phyloP scores from a whole-genome alignment of 2,797 vertebrate species.

The Sebastes minor region DNA sequence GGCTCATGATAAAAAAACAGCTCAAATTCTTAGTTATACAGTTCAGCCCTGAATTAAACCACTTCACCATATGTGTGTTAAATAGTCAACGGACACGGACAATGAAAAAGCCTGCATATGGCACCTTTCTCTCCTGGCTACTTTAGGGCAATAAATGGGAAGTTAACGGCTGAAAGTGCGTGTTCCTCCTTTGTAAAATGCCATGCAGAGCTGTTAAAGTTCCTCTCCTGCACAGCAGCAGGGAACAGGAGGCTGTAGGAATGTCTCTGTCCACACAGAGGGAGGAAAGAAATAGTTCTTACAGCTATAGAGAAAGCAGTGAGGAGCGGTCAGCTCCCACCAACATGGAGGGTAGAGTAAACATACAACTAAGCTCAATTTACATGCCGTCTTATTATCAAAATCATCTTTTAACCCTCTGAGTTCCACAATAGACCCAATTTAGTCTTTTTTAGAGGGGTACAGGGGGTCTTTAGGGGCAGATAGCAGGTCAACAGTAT shows the following conservation, averaged over 20 bases:
- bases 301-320: conserved; percentile 2
- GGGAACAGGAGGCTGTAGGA: conserved; percentile 57
- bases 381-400: not conserved
- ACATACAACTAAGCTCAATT: not conserved
- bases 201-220: conserved; percentile 52
- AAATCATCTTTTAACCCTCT: not conserved
- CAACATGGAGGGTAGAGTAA: not conserved
- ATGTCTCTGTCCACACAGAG: conserved; percentile 49
- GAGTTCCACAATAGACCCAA: too few species aligned
- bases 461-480: too few species aligned
- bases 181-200: conserved; percentile 64
- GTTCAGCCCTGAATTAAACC: conserved; percentile 1
- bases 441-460: too few species aligned
- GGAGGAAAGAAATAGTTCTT: conserved; percentile 5
- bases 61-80: conserved; percentile 46
- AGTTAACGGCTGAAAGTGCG: conserved; percentile 60
- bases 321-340: conserved; percentile 24
- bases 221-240: conserved; percentile 41
- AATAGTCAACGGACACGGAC: conserved; percentile 19
- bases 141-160: conserved; percentile 56
- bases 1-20: not conserved
- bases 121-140: conserved; percentile 46
- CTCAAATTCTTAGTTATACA: conserved; percentile 8
- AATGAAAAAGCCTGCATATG: conserved; percentile 44
- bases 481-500: too few species aligned